Base-by-base conservation (phyloP, 53 echinoderm and acorn worm genomes). In the Paracentrotus lividus region DNA sequence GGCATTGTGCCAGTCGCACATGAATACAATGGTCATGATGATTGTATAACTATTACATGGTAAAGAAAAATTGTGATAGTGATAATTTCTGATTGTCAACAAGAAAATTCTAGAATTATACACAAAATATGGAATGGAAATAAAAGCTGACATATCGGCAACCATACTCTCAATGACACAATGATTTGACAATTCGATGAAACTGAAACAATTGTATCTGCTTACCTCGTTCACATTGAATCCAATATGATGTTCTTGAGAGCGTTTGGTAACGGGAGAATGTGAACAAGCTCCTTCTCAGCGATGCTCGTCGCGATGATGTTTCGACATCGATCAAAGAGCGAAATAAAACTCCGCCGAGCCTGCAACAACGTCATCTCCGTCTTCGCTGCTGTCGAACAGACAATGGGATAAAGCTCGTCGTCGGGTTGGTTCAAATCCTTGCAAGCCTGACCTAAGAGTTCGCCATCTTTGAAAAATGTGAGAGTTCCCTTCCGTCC, bases 351-450 rank as follows among this genome's bases (percentile, higher is more conserved):
- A 38, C 94, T 94, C 20, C 97, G 94, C 56, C 96, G 61, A 60
- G 94, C 88, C 59, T 75, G 86, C 8, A 86, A 51, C 49, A 98
- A 90, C 0, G 84, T 91, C 99, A 98, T 98, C 53, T 97, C 96
- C 16, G 97, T 97, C 85, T 97, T 97, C 21, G 97, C 99, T 18
- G 99, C 99, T 61, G 97, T 97, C 49, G 99, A 98, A 38, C 95
- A 95, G 20, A 98, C 94, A 68, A 97, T 97, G 2, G 99, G 99
- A 93, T 94, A 98, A 2, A 98, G 88, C 40, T 95, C 97, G 69
- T 45, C 76, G 15, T 91, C 93, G 60, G 67, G 75, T 84, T 85
- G 61, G 77, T 96, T 75, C 18, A 98, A 44, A 24, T 93, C 99
- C 36, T 94, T 94, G 86, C 96, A 97, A 53, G 99, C 99, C 77